Conservation (phyloP, 2,888 invertebrate species). For the Itoplectis maculator region DNA sequence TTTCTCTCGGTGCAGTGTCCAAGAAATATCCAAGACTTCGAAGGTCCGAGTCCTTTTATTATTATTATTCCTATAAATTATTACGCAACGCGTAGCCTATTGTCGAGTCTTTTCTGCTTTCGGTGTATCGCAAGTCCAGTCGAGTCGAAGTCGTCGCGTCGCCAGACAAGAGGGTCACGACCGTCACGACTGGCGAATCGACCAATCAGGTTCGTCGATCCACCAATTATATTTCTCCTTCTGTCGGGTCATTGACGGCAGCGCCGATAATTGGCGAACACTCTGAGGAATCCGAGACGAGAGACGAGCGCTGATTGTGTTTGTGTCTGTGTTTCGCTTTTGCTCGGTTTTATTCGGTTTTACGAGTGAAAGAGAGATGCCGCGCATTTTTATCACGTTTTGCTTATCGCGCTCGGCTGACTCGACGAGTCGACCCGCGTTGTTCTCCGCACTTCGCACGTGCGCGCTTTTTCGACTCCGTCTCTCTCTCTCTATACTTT, state of each 20-base stretch:
- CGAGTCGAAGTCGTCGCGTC: constrained; percentile 21
- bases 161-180: constrained; percentile 1
- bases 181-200: not conserved
- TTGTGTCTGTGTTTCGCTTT: too few species aligned
- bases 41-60: too few species aligned
- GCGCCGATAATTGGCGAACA: constrained; percentile 23
- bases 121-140: too few species aligned
- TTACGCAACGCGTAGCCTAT: constrained; percentile 42
- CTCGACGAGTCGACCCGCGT: constrained; percentile 13
- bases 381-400: constrained; percentile 28
- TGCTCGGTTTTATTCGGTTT: not conserved
- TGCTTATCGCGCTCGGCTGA: constrained; percentile 40
- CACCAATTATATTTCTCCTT: constrained; percentile 5
- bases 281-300: too few species aligned
- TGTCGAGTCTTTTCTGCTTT: too few species aligned
- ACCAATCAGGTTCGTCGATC: constrained; percentile 21
- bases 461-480: constrained; percentile 5
- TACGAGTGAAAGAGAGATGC: not conserved
- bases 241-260: constrained; percentile 8
- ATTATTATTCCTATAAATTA: too few species aligned
- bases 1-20: too few species aligned
- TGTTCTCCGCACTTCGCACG: constrained; percentile 5
- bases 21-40: too few species aligned
- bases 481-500: not conserved
- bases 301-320: constrained; percentile 29